Evolutionary conservation across 2,113 vertebrate genomes (phyloP).

Genomic region (Hypomesus transpacificus): DNA sequence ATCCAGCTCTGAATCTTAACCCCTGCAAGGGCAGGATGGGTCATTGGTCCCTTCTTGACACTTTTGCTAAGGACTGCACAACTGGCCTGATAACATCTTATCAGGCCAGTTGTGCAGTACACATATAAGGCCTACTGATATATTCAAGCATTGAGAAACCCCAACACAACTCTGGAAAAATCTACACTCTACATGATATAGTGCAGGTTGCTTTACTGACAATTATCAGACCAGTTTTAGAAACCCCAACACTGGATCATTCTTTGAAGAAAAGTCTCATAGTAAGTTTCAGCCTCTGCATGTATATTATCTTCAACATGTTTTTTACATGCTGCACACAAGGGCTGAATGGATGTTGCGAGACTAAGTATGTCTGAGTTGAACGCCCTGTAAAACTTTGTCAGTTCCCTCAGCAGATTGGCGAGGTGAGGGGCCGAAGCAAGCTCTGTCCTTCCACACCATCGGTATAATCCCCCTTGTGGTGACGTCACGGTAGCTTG

Average conservation of each 20-base stretch:
- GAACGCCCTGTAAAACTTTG: slow-evolving; percentile 11
- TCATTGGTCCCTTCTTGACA: slow-evolving; percentile 14
- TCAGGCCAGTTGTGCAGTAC: too few relatives aligned
- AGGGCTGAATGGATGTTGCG: neutral
- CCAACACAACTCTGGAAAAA: neutral
- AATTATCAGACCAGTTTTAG: neutral
- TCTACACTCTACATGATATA: neutral
- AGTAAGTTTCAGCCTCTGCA: neutral
- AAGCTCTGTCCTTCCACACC: slow-evolving; percentile 29
- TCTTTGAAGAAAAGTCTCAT: neutral
- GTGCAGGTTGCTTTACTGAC: neutral
- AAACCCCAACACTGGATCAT: neutral
- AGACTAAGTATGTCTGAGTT: slow-evolving; percentile 8
- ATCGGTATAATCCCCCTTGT: slow-evolving; percentile 49
- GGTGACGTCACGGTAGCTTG: slow-evolving; percentile 64
- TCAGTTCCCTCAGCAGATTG: slow-evolving; percentile 6
- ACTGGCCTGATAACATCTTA: slow-evolving; percentile 2
- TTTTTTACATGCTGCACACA: neutral
- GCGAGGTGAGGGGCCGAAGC: neutral
- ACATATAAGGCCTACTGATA: neutral
- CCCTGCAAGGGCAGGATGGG: neutral
- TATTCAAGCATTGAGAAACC: neutral
- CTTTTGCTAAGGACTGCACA: neutral
- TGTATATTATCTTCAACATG: neutral
- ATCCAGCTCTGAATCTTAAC: neutral